phyloP scores from a whole-genome alignment of 2,113 vertebrate genomes.

The Archilochus colubris region DNA sequence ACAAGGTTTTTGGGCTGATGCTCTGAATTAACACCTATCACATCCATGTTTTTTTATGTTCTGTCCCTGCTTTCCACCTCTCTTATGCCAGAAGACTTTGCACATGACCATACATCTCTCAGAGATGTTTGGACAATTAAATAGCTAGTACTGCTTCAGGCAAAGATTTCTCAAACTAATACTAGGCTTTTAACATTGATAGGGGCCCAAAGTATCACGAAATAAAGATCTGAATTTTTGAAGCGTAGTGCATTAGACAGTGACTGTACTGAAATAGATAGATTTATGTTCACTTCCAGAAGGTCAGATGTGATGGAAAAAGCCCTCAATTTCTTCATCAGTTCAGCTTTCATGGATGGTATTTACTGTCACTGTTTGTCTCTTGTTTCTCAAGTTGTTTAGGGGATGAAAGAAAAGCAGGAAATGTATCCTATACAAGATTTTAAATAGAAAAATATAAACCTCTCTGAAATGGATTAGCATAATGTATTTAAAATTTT shows the following conservation, averaged over 20 bases:
- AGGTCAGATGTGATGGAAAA: neutral
- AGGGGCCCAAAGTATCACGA: neutral
- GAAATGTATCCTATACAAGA: neutral
- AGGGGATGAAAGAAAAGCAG: neutral
- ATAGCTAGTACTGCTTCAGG: neutral
- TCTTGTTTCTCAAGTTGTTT: neutral
- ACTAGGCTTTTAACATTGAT: neutral
- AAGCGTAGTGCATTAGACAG: neutral
- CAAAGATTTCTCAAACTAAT: neutral
- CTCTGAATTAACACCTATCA: neutral
- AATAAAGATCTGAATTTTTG: neutral
- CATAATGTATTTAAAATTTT: neutral
- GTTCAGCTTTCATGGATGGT: neutral
- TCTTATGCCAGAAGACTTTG: neutral
- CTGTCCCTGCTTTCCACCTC: neutral
- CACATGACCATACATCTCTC: neutral
- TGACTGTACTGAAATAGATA: neutral
- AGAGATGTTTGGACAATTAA: neutral
- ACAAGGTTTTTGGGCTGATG: rapidly evolving
- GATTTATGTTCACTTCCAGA: neutral
- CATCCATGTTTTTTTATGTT: neutral
- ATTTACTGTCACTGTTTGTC: neutral
- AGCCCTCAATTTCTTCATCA: neutral
- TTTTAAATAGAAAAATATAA: neutral
- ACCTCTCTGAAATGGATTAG: neutral